phyloP scores from a whole-genome alignment of 1,140 invertebrate genomes.

The Cydia fagiglandana region DNA sequence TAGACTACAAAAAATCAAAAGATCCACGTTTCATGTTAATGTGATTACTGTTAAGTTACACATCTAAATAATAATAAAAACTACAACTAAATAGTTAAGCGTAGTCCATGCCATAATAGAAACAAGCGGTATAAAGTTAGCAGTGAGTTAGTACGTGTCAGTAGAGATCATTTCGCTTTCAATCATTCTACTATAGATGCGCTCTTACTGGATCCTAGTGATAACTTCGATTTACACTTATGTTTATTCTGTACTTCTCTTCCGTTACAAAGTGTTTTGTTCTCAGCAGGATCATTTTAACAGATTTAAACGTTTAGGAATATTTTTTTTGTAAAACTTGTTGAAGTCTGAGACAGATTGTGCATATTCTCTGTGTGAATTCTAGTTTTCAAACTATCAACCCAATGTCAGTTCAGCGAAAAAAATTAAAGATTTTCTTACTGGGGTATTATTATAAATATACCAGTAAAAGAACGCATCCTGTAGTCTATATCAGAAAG shows the following conservation, averaged over 20 bases:
- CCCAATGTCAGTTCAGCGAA: no score
- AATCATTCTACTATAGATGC: constrained; percentile 37
- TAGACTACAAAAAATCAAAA: no score
- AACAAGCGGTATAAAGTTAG: constrained; percentile 48
- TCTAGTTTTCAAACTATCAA: no score
- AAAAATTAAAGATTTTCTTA: no score
- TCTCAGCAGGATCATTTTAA: no score
- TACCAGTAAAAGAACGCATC: not conserved
- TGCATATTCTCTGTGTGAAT: no score
- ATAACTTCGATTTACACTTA: no score
- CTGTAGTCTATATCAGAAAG: not conserved
- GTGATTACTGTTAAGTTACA: not conserved
- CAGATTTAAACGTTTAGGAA: no score
- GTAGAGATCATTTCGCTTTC: constrained; percentile 43
- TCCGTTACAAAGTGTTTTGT: no score
- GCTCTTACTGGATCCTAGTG: not conserved
- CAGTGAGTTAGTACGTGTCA: constrained; percentile 55
- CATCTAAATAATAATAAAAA: not conserved
- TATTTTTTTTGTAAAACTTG: no score
- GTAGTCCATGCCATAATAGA: constrained; percentile 34
- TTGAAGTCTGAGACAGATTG: no score
- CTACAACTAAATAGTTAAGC: not conserved
- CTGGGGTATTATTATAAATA: not conserved
- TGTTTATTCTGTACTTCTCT: no score
- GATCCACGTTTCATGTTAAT: not conserved